phyloP scores from a whole-genome alignment of 2,797 vertebrate species.

The Rhyacichthys aspro region DNA sequence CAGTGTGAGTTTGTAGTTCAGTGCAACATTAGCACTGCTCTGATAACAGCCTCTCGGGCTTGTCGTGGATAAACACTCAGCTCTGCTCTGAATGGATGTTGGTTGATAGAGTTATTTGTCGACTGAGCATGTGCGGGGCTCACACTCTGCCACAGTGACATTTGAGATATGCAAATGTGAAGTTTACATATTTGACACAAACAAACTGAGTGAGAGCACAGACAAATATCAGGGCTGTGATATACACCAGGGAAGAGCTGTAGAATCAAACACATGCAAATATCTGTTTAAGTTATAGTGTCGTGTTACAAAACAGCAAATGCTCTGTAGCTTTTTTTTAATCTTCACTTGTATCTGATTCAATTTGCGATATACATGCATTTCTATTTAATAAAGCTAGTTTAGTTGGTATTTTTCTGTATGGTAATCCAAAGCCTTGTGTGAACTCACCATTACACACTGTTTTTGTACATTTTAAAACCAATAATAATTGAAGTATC shows the following conservation, averaged over 20 bases:
- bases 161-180: conserved; percentile 55
- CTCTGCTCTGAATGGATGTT: conserved; percentile 2
- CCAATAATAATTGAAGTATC: no score
- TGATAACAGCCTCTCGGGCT: conserved; percentile 24
- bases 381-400: no score
- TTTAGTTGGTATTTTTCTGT: no score
- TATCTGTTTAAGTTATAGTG: not conserved
- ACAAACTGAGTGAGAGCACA: conserved; percentile 19
- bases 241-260: conserved; percentile 24
- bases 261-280: conserved; percentile 16
- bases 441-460: no score
- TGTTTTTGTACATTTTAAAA: no score
- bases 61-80: conserved; percentile 49
- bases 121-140: conserved; percentile 45
- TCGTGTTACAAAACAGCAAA: no score
- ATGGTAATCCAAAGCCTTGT: no score
- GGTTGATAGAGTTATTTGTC: conserved; percentile 34
- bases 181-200: conserved; percentile 58
- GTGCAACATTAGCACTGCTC: conserved; percentile 14
- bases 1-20: not conserved
- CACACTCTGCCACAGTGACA: conserved; percentile 28
- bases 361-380: no score
- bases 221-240: conserved; percentile 29
- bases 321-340: no score
- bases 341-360: no score